Percentiles rank a stretch among this genome's conserved stretches.
These are phyloP conservation scores for Alces alces DNA, from an alignment of 2,113 vertebrate species.

Conservation along the genomic window DNA sequence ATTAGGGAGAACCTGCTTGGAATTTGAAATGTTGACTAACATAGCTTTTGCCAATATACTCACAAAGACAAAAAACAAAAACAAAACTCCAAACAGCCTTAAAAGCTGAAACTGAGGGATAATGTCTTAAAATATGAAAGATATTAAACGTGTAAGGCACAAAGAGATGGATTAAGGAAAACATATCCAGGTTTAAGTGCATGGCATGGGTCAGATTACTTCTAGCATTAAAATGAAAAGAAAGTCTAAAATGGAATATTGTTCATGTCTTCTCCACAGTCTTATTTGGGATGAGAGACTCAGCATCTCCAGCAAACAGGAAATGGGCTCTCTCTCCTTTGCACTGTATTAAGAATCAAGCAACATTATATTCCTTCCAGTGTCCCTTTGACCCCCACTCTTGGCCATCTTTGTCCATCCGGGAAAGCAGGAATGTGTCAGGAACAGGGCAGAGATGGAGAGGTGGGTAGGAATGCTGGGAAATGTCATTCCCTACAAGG, in stretches of 20 bases:
- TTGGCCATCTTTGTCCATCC: not conserved
- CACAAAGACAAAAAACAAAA: not conserved
- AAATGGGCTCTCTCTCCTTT: not conserved
- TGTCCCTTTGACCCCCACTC: not conserved
- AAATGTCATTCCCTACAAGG: not conserved
- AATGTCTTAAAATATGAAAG: not conserved
- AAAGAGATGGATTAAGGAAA: not conserved
- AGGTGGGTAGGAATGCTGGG: not conserved
- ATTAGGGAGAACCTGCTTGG: not conserved
- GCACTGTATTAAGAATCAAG: not conserved
- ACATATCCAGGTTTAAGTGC: not conserved
- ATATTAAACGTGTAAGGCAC: not conserved
- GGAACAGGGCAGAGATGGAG: not conserved
- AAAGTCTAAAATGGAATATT: not conserved
- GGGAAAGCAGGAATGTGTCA: not conserved
- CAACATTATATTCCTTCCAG: not conserved
- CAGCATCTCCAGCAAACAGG: not conserved
- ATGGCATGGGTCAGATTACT: not conserved
- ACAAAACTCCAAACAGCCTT: not conserved
- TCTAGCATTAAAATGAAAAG: not conserved
- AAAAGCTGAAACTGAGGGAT: conserved; percentile 33
- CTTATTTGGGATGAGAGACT: not conserved
- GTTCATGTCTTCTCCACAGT: not conserved
- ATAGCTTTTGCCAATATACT: conserved; percentile 11
- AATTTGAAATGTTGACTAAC: conserved; percentile 33